Base-by-base conservation (phyloP, 1,140 invertebrate genomes). In the Bombus pyrosoma region DNA sequence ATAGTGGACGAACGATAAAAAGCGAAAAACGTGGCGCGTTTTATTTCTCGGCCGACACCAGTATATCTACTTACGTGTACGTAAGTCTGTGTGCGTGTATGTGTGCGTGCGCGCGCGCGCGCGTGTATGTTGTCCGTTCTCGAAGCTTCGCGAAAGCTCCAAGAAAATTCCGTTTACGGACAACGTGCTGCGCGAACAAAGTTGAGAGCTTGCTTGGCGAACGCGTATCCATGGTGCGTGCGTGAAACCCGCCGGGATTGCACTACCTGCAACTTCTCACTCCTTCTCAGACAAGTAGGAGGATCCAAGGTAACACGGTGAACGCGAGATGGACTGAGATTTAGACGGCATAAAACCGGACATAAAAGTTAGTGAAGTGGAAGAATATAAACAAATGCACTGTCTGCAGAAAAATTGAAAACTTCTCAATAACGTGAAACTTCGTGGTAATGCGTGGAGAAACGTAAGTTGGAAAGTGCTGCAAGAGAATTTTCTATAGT, bases 91-190 rank as follows among this genome's bases (percentile, higher is more conserved):
- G 80, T 83, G 71, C 83, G 76, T 81, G 25, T 62, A 10, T 0
- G 8, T n/a, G 28, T 0, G 59, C 3, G 34, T 0, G 2, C 1
- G 57, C 22, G 13, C 4, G n/a, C 13, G 15, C 12, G 62, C 6
- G 15, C 15, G 57, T 64, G 71, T 83, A 76, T 86, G 84, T 83
- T 89, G 87, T 89, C 88, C 87, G 87, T 89, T 86, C 87, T n/a
- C 80, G 81, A 75, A 89, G 87, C 89, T 87, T 84, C 81, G 87
- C 81, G 89, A 90, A 87, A 90, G 88, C 86, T 83, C 71, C 82
- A 85, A 82, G 89, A 90, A 90, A 88, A 90, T 90, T 90, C 89
- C 89, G 89, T 90, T 90, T 90, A 90, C 88, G 88, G 89, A 85
- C 89, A 86, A 90, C 89, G 89, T 90, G 91, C 90, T 71, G 86